Conservation (phyloP, 2,113 vertebrate genomes). For the Synchiropus splendidus region DNA sequence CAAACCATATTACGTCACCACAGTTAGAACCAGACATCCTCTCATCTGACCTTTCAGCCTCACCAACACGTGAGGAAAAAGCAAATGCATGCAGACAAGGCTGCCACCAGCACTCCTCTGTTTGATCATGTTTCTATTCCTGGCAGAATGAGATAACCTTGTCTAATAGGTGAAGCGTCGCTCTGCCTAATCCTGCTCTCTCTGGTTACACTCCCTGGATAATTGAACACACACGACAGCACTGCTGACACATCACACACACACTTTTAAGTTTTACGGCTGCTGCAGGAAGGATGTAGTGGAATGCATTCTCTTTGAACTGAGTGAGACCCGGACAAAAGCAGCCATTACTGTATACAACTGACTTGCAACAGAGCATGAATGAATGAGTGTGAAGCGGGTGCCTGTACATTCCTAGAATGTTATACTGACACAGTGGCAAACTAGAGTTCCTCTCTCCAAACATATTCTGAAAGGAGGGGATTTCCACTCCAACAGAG, state of each 20-base stretch:
- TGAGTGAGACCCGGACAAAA: too few relatives aligned
- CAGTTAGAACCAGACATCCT: slow-evolving; percentile 8
- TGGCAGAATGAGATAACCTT: slow-evolving; percentile 22
- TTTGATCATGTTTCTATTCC: slow-evolving; percentile 30
- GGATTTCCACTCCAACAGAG: slow-evolving; percentile 43
- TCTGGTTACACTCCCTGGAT: slow-evolving; percentile 12
- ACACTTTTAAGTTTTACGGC: too few relatives aligned
- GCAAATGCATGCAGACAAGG: slow-evolving; percentile 3
- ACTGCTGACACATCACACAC: slow-evolving; percentile 1
- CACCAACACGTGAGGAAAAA: neutral
- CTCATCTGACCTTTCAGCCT: slow-evolving; percentile 10
- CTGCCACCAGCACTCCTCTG: slow-evolving; percentile 9
- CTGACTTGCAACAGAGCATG: too few relatives aligned
- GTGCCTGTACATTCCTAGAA: slow-evolving; percentile 27
- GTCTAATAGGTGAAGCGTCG: slow-evolving; percentile 11
- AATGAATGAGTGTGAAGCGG: slow-evolving; percentile 18
- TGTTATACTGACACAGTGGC: too few relatives aligned
- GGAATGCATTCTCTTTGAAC: too few relatives aligned
- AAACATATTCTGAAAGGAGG: slow-evolving; percentile 36
- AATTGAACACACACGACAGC: neutral
- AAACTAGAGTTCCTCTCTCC: slow-evolving; percentile 35
- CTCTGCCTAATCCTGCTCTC: slow-evolving; percentile 5
- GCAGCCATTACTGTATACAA: too few relatives aligned
- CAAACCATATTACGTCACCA: slow-evolving; percentile 21
- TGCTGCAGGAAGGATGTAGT: too few relatives aligned